Evolutionary conservation across 2,113 vertebrate species (phyloP).

Genomic region (Picathartes gymnocephalus): DNA sequence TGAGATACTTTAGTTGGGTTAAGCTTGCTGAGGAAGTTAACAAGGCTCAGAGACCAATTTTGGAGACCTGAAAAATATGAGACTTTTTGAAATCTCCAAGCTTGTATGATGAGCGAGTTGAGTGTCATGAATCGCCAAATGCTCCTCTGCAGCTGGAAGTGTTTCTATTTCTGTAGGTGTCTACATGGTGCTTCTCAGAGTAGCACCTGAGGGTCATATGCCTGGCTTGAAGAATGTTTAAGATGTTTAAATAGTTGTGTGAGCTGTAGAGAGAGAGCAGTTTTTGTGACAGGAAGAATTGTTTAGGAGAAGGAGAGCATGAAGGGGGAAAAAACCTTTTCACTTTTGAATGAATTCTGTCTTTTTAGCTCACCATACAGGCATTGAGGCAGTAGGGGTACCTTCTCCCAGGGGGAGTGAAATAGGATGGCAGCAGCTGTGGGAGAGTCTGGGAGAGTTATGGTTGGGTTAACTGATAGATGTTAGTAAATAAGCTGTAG

Average conservation of each 20-base stretch:
- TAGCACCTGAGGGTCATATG: background rate
- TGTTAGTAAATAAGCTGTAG: background rate
- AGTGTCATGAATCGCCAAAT: background rate
- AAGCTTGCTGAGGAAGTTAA: background rate
- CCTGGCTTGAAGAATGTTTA: background rate
- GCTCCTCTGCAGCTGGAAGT: background rate
- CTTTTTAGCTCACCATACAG: background rate
- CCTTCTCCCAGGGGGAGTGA: background rate
- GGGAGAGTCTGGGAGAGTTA: background rate
- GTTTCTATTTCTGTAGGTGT: background rate
- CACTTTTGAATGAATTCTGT: background rate
- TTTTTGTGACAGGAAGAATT: background rate
- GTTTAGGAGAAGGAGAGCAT: background rate
- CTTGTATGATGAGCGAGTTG: rapidly evolving
- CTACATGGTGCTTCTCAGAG: background rate
- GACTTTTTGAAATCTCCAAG: background rate
- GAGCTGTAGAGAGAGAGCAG: background rate
- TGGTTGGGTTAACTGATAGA: background rate
- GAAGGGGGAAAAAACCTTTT: background rate
- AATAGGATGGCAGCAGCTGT: background rate
- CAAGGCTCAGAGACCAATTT: background rate
- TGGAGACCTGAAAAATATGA: background rate
- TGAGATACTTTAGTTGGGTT: background rate
- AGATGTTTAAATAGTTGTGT: background rate
- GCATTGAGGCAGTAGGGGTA: background rate